A percentile compares a stretch with the other conserved stretches of the same genome.
Conservation (phyloP, 2,888 invertebrate genomes). For the Cryptus armator region DNA sequence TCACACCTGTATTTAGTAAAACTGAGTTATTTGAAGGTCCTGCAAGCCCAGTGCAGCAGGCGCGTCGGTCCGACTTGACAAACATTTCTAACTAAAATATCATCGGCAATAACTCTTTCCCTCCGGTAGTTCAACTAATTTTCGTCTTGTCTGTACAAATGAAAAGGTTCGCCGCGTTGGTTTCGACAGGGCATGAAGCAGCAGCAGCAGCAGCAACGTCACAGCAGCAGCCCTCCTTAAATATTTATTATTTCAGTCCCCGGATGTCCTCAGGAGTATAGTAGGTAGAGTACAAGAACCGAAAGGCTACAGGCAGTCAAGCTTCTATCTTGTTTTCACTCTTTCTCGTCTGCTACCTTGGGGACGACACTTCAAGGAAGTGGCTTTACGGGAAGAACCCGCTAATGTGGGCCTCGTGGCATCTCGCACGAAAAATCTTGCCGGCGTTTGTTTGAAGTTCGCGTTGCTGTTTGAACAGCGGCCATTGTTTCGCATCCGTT, state of each 20-base stretch:
- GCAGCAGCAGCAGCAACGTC: constrained; percentile 65
- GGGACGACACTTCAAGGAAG: constrained; percentile 35
- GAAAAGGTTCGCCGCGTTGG: constrained; percentile 82
- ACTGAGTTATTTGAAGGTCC: constrained; percentile 72
- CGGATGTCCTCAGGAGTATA: constrained; percentile 70
- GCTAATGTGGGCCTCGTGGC: constrained; percentile 62
- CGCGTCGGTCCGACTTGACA: constrained; percentile 63
- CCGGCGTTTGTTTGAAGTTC: constrained; percentile 77
- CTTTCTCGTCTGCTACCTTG: constrained; percentile 1
- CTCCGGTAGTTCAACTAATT: constrained; percentile 79
- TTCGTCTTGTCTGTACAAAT: constrained; percentile 83
- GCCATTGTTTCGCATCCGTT: constrained; percentile 76
- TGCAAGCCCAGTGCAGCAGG: constrained; percentile 66
- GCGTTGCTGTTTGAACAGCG: constrained; percentile 78
- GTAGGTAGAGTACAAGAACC: constrained; percentile 36
- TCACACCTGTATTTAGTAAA: constrained; percentile 42
- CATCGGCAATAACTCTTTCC: constrained; percentile 72
- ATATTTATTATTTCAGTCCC: constrained; percentile 83
- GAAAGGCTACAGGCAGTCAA: constrained; percentile 52
- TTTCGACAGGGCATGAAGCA: constrained; percentile 48
- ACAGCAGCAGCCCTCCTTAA: constrained; percentile 76
- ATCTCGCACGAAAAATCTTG: constrained; percentile 69
- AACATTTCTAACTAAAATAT: constrained; percentile 78
- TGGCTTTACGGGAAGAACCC: constrained; percentile 57
- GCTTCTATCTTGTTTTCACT: constrained; percentile 48